Evolutionary conservation across 2,888 invertebrate species (phyloP).

Genomic region (Papilio elwesi): DNA sequence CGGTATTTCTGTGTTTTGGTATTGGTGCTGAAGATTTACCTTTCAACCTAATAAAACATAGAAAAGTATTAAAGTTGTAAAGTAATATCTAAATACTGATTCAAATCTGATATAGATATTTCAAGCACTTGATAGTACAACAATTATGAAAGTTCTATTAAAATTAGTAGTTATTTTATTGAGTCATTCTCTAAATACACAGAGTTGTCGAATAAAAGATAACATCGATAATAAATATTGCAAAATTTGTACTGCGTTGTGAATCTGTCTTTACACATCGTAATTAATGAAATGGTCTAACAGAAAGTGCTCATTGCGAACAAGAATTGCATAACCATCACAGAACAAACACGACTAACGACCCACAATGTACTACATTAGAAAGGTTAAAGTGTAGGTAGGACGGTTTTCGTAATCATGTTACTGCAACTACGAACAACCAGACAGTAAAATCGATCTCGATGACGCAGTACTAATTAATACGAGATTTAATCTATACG

Average conservation of each 20-base stretch:
- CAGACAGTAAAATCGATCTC: slow-evolving; percentile 1
- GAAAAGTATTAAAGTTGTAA: no score
- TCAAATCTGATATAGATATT: no score
- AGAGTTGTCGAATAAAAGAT: no score
- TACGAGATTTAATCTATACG: background rate
- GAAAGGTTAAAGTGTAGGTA: slow-evolving; percentile 35
- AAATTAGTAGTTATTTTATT: no score
- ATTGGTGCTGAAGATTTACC: no score
- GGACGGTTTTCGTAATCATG: slow-evolving; percentile 33
- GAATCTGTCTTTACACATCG: background rate
- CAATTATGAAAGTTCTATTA: no score
- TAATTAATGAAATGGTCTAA: background rate
- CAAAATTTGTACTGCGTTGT: background rate
- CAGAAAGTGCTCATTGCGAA: slow-evolving; percentile 25
- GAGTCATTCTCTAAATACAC: no score
- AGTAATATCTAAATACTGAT: no score
- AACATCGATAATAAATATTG: no score
- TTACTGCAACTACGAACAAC: background rate
- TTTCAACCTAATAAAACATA: no score
- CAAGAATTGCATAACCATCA: slow-evolving; percentile 35
- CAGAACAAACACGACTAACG: slow-evolving; percentile 24
- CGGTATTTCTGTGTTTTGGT: no score
- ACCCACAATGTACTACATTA: slow-evolving; percentile 25
- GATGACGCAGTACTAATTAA: slow-evolving; percentile 20
- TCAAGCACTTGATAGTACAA: no score